These are phyloP conservation scores for Xyrauchen texanus DNA, from an alignment of 2,113 vertebrate genomes.

Conservation along the genomic window DNA sequence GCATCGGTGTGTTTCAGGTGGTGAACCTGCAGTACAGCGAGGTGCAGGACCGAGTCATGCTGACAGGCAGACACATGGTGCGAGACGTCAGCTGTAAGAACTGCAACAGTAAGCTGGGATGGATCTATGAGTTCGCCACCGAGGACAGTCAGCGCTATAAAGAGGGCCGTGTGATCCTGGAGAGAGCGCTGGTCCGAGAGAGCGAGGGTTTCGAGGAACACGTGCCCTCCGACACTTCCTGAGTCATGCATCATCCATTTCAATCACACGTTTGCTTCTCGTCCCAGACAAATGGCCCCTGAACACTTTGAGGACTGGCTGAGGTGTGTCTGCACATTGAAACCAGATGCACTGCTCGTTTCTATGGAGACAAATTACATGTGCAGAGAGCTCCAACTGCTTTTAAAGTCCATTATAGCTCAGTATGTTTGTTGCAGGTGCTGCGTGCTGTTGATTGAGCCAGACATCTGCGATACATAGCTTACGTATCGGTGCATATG, in stretches of 20 bases:
- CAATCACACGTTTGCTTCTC: background rate
- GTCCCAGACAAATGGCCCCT: too few relatives aligned
- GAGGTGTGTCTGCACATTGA: too few relatives aligned
- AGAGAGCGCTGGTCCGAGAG: slow-evolving; percentile 92
- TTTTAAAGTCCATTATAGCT: too few relatives aligned
- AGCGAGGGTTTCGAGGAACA: slow-evolving; percentile 94
- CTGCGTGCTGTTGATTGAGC: too few relatives aligned
- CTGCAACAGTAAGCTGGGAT: slow-evolving; percentile 99
- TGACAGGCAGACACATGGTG: slow-evolving; percentile 97
- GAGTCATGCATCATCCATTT: slow-evolving; percentile 54
- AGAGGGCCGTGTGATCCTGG: slow-evolving; percentile 95
- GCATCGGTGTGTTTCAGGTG: slow-evolving; percentile 74
- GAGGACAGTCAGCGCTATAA: slow-evolving; percentile 99
- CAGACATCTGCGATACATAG: too few relatives aligned
- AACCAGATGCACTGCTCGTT: too few relatives aligned
- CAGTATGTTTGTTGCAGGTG: too few relatives aligned
- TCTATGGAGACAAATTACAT: too few relatives aligned
- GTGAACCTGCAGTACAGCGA: slow-evolving; percentile 98
- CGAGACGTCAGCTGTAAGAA: slow-evolving; percentile 98
- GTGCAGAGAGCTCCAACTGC: too few relatives aligned
- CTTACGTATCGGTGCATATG: too few relatives aligned
- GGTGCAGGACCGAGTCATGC: slow-evolving; percentile 97
- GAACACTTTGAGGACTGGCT: too few relatives aligned
- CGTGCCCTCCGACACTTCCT: slow-evolving; percentile 87
- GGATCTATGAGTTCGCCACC: slow-evolving; percentile 98